Base-by-base conservation (phyloP, 2,888 invertebrate genomes). In the Baccha elongata region DNA sequence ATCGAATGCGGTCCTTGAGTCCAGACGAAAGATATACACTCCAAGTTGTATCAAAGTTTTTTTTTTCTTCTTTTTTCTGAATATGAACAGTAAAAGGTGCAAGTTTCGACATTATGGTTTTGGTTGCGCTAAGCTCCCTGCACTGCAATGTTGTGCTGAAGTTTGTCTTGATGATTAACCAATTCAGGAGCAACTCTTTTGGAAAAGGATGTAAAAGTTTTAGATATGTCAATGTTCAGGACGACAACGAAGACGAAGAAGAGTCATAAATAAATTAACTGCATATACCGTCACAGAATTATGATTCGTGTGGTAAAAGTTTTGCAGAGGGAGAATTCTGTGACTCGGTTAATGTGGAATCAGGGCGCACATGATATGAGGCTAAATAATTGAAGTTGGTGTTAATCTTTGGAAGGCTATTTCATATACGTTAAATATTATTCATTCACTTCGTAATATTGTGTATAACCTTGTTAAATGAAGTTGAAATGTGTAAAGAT, bases 231-330 rank as follows among this genome's bases (percentile, higher is more conserved):
- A 58, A 60, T 48, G 65, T 13, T 42, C 8, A 29, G 26, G 32
- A 75, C 13, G 58, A n/a, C n/a, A n/a, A n/a, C n/a, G n/a, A n/a
- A n/a, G n/a, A n/a, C n/a, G n/a, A n/a, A n/a, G n/a, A 23, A 72
- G 11, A 53, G 58, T 50, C 58, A 52, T 73, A 67, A 72, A 73
- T 73, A 55, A 78, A 58, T 78, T 65, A 58, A 58, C 32, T 58
- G 6, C 19, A 19, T 13, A 35, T 6, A n/a, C 3, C 3, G 48
- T 11, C 29, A 11, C 5, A 5, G 23, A 23, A 52, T 35, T 17
- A 19, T n/a, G 50, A 48, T 50, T 19, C 15, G 11, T 23, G 17
- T 23, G 3, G 58, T 15, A 50, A n/a, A 50, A 58, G 21, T 74
- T 68, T n/a, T n/a, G n/a, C n/a, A n/a, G 21, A 1, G 23, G 10